These are phyloP conservation scores for Tyto alba DNA, from an alignment of 2,113 vertebrate genomes.

Conservation along the genomic window DNA sequence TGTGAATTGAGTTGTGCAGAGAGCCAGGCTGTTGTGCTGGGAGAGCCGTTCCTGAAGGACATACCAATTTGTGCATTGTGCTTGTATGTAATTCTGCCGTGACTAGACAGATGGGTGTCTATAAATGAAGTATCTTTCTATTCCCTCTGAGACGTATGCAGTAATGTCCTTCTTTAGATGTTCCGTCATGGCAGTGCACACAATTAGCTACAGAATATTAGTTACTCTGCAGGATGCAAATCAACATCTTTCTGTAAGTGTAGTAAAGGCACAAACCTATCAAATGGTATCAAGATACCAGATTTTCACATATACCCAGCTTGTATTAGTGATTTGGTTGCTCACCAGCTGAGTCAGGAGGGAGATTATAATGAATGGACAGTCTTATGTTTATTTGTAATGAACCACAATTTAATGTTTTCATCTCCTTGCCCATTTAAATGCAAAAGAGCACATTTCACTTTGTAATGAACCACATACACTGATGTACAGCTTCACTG, in stretches of 20 bases:
- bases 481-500: conserved; percentile 8
- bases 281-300: conserved; percentile 10
- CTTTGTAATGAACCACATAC: conserved; percentile 45
- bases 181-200: conserved; percentile 53
- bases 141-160: conserved; percentile 66
- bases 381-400: conserved; percentile 55
- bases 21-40: neutral
- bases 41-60: conserved; percentile 69
- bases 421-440: conserved; percentile 61
- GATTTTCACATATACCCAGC: neutral
- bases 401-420: conserved; percentile 67
- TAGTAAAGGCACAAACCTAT: conserved; percentile 45
- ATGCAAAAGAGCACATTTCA: conserved; percentile 68
- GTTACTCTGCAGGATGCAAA: conserved; percentile 67
- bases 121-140: conserved; percentile 68
- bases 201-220: conserved; percentile 80
- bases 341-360: conserved; percentile 45
- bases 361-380: conserved; percentile 39
- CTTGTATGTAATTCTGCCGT: conserved; percentile 50
- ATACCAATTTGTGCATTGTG: conserved; percentile 6
- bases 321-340: conserved; percentile 42
- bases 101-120: conserved; percentile 76
- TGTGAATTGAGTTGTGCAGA: neutral
- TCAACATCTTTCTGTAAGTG: conserved; percentile 54
- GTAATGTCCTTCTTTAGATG: conserved; percentile 59